These are phyloP conservation scores for Ramazzottius varieornatus DNA, from an alignment of 2,888 invertebrate species.

Conservation along the genomic window DNA sequence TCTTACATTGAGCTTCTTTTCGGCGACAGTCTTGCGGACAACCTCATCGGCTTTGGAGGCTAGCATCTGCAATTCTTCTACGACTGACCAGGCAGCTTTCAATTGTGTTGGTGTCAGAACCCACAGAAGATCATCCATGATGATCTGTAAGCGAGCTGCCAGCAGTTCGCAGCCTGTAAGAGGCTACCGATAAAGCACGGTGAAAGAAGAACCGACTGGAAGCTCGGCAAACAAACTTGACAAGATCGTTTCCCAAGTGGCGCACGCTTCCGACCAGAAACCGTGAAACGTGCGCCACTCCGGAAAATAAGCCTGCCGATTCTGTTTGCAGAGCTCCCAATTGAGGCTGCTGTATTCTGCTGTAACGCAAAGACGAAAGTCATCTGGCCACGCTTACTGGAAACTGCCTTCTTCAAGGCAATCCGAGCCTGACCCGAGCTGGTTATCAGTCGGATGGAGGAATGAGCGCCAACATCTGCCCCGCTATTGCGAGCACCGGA, in stretches of 20 bases:
- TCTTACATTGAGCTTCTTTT: slow-evolving; percentile 16
- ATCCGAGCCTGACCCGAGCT: slow-evolving; percentile 82
- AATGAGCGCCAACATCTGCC: slow-evolving; percentile 33
- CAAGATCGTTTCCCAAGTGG: neutral
- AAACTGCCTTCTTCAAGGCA: slow-evolving; percentile 70
- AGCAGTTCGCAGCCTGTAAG: slow-evolving; percentile 64
- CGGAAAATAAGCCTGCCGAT: too few relatives aligned
- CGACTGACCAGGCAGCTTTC: slow-evolving; percentile 46
- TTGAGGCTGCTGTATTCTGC: too few relatives aligned
- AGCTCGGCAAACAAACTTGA: neutral
- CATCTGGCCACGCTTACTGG: slow-evolving; percentile 31
- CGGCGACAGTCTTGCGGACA: slow-evolving; percentile 19
- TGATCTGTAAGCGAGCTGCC: slow-evolving; percentile 63
- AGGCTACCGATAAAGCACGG: slow-evolving; percentile 5
- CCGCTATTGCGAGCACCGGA: slow-evolving; percentile 17
- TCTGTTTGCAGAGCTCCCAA: too few relatives aligned
- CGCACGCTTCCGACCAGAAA: neutral
- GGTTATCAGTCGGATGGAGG: slow-evolving; percentile 66
- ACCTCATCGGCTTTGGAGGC: slow-evolving; percentile 18
- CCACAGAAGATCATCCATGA: slow-evolving; percentile 86
- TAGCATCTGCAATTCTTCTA: slow-evolving; percentile 19
- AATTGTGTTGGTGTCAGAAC: slow-evolving; percentile 83
- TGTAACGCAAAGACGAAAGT: too few relatives aligned
- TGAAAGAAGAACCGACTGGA: too few relatives aligned
- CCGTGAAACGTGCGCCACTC: too few relatives aligned